Percentiles rank a stretch among this genome's conserved stretches.
Evolutionary conservation across 2,113 vertebrate species (phyloP).

Genomic region (Collichthys lucidus): DNA sequence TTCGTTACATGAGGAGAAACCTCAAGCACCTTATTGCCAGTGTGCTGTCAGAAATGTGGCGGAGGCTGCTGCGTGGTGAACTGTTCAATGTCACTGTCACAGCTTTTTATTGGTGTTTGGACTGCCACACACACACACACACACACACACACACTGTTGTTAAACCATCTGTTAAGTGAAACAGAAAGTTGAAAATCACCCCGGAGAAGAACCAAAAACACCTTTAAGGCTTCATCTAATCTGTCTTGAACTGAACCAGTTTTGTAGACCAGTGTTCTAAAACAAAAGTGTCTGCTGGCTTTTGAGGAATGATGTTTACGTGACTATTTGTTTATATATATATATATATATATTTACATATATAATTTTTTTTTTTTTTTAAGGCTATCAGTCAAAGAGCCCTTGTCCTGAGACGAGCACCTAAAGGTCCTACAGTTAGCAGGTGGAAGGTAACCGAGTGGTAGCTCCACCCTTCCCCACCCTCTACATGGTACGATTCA

Average conservation of each 20-base stretch:
- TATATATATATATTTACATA: slow-evolving; percentile 21
- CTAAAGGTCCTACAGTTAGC: slow-evolving; percentile 4
- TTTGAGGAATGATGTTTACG: slow-evolving; percentile 44
- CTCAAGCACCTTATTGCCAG: slow-evolving; percentile 54
- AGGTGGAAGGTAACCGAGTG: background rate
- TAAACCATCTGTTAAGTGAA: background rate
- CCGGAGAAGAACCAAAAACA: slow-evolving; percentile 32
- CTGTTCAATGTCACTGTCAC: slow-evolving; percentile 16
- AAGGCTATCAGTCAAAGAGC: slow-evolving; percentile 51
- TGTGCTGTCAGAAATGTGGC: background rate
- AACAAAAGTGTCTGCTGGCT: slow-evolving; percentile 2
- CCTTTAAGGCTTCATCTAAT: background rate
- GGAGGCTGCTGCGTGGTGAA: slow-evolving; percentile 9
- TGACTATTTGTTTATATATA: slow-evolving; percentile 19
- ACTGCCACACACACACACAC: background rate
- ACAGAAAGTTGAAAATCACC: background rate
- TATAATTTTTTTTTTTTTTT: slow-evolving; percentile 26
- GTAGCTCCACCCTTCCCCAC: background rate
- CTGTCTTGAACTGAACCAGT: slow-evolving; percentile 9
- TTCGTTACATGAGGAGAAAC: background rate
- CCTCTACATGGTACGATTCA: slow-evolving; percentile 57
- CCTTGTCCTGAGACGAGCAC: slow-evolving; percentile 16
- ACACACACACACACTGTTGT: background rate
- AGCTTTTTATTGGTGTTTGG: slow-evolving; percentile 9
- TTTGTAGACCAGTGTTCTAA: slow-evolving; percentile 54